Percentiles rank a stretch among this genome's conserved stretches.
Conservation (phyloP, 2,888 invertebrate genomes). For the Drosophila anceps region DNA sequence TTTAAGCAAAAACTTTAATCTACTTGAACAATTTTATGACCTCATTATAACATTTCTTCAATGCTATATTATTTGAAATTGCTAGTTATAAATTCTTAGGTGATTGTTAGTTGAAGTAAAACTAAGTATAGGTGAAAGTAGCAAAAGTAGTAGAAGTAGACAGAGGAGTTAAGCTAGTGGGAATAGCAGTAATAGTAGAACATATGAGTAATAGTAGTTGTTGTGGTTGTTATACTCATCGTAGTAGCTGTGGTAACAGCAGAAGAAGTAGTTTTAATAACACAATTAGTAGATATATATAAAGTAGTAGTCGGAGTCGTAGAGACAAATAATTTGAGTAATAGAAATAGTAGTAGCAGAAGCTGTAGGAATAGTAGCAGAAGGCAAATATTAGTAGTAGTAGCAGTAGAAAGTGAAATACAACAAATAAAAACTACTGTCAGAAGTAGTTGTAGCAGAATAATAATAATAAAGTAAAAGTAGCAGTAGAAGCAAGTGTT, state of each 20-base stretch:
- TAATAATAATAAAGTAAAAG: too few species aligned
- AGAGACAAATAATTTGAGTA: not conserved
- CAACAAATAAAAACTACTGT: too few species aligned
- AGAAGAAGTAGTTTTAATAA: too few species aligned
- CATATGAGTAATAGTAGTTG: too few species aligned
- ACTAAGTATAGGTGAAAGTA: not conserved
- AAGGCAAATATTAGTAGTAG: too few species aligned
- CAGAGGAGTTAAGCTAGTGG: not conserved
- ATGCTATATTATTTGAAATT: slow-evolving; percentile 1
- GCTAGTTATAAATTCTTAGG: not conserved
- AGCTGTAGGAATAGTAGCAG: not conserved
- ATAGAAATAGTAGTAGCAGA: not conserved
- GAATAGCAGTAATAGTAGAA: too few species aligned
- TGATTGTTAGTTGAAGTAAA: not conserved
- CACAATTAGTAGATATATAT: too few species aligned
- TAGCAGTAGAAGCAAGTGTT: not conserved
- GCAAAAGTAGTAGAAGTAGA: not conserved
- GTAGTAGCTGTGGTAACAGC: too few species aligned
- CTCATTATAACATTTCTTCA: slow-evolving; percentile 14
- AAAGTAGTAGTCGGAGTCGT: not conserved
- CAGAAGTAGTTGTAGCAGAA: too few species aligned
- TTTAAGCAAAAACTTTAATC: slow-evolving; percentile 6
- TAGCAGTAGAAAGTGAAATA: too few species aligned
- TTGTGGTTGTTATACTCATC: too few species aligned
- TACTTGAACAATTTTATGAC: slow-evolving; percentile 2